Percentiles rank a stretch among this genome's conserved stretches.
These are phyloP conservation scores for Ailuropoda melanoleuca DNA, from an alignment of 2,113 vertebrate species.

Conservation along the genomic window DNA sequence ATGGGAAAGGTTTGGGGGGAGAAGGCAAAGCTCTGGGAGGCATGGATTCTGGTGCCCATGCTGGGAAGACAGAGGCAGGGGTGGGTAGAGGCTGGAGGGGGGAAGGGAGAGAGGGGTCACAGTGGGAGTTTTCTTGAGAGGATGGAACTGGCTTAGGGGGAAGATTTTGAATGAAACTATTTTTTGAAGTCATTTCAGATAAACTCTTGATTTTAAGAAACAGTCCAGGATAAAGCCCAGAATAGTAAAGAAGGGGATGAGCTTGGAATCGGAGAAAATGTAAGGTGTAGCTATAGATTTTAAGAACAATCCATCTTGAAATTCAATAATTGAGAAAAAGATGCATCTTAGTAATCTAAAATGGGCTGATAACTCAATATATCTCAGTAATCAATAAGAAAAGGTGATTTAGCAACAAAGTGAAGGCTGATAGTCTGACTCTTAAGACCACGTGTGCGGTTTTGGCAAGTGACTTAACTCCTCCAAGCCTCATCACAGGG, in stretches of 20 bases:
- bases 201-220: constrained; percentile 15
- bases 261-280: not conserved
- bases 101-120: too few species aligned
- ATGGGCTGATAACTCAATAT: not conserved
- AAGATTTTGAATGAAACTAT: not conserved
- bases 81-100: too few species aligned
- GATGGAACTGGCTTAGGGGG: not conserved
- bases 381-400: not conserved
- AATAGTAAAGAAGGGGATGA: not conserved
- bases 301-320: not conserved
- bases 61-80: not conserved
- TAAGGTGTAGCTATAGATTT: not conserved
- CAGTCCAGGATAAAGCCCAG: not conserved
- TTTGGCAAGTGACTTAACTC: not conserved
- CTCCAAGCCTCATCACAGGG: not conserved
- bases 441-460: not conserved
- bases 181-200: not conserved
- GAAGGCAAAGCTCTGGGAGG: not conserved
- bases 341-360: not conserved
- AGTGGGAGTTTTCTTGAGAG: not conserved
- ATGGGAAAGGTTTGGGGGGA: not conserved
- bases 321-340: not conserved
- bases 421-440: not conserved
- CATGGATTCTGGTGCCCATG: not conserved
- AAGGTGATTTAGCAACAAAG: not conserved